These are phyloP conservation scores for Trypoxylon attenuatum DNA, from an alignment of 2,888 invertebrate genomes.

Conservation along the genomic window DNA sequence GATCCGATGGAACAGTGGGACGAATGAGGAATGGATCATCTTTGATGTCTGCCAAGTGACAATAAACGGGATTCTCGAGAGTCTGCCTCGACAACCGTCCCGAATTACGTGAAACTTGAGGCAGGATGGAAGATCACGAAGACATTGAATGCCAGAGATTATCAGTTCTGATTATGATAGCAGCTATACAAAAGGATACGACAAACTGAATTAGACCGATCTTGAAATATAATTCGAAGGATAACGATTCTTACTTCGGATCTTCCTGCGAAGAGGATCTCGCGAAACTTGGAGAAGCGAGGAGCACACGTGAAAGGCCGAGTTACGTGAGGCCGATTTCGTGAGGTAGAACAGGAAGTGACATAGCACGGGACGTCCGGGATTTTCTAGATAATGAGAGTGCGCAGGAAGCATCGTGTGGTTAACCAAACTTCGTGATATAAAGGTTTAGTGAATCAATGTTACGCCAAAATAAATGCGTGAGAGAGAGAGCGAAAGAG, in stretches of 20 bases:
- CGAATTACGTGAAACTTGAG: too few species aligned
- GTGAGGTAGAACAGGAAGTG: constrained; percentile 49
- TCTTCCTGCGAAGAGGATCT: not conserved
- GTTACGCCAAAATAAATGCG: constrained; percentile 17
- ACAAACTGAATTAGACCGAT: not conserved
- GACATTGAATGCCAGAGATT: too few species aligned
- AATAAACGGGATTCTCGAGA: too few species aligned
- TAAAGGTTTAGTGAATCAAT: constrained; percentile 31
- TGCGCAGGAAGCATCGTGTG: constrained; percentile 57
- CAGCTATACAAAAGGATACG: too few species aligned
- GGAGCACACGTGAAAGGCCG: not conserved
- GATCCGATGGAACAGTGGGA: not conserved
- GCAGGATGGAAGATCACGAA: too few species aligned
- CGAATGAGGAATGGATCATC: too few species aligned
- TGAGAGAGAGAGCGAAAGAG: too few species aligned
- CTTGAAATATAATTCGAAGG: not conserved
- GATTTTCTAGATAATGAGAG: constrained; percentile 44
- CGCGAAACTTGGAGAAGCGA: not conserved
- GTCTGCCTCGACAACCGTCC: too few species aligned
- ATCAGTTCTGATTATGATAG: too few species aligned
- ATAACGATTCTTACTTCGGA: not conserved
- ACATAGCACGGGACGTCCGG: constrained; percentile 48
- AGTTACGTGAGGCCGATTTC: constrained; percentile 26
- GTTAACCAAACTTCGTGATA: constrained; percentile 59
- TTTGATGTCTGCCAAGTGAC: too few species aligned